Evolutionary conservation across 2,797 vertebrate genomes (phyloP).

Genomic region (Cercopithecus neglectus): DNA sequence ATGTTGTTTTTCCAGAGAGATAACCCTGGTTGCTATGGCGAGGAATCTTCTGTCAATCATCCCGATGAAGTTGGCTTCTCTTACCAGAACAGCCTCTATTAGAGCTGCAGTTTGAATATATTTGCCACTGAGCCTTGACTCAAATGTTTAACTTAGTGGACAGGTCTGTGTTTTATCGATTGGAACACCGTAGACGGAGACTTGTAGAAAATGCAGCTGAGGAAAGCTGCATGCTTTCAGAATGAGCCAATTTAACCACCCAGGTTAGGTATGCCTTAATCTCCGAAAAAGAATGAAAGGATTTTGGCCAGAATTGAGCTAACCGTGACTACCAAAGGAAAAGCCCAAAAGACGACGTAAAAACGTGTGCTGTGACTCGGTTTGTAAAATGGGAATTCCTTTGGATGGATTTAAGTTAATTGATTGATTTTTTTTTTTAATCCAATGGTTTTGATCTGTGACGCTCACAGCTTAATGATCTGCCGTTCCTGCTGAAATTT

Average conservation of each 20-base stretch:
- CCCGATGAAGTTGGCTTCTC: slow-evolving; percentile 70
- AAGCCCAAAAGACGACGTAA: background rate
- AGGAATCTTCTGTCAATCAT: slow-evolving; percentile 82
- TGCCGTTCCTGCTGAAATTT: slow-evolving; percentile 82
- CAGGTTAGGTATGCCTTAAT: background rate
- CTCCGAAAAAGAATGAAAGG: slow-evolving; percentile 39
- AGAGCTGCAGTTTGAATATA: slow-evolving; percentile 55
- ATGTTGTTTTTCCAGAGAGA: slow-evolving; percentile 82
- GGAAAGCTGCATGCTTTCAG: background rate
- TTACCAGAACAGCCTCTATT: slow-evolving; percentile 51
- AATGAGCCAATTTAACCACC: background rate
- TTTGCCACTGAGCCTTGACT: slow-evolving; percentile 75
- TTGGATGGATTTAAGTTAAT: slow-evolving; percentile 59
- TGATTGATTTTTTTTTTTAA: slow-evolving; percentile 58
- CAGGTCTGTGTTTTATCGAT: slow-evolving; percentile 58
- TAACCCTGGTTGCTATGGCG: slow-evolving; percentile 83
- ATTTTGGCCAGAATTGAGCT: background rate
- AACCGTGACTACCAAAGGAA: background rate
- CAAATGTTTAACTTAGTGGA: slow-evolving; percentile 62
- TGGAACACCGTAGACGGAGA: background rate
- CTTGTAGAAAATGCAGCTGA: background rate
- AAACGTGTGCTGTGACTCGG: background rate
- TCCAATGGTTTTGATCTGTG: slow-evolving; percentile 75
- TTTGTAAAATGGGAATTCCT: slow-evolving; percentile 1
- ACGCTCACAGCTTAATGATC: slow-evolving; percentile 78